Evolutionary conservation across 2,888 invertebrate genomes (phyloP), one percentile per base, ranked within the genome.

Genomic region (Micoletzkya japonica): DNA sequence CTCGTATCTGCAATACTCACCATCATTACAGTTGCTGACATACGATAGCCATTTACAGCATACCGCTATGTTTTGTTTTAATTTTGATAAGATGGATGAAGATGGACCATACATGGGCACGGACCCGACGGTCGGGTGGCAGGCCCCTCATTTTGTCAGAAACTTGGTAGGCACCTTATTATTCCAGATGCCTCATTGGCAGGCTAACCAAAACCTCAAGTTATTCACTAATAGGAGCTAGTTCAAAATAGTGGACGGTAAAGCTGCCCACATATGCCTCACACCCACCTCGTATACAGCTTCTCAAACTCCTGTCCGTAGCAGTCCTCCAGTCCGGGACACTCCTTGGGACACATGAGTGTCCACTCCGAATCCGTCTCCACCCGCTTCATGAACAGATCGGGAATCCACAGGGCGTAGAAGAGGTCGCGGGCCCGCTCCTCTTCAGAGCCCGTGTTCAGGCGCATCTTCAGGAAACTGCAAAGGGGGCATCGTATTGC

Each of bases 291-390:
- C 14, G 89, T 89, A 86, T 97, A 98, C 0, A 98, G 89, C 59
- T 90, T 86, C 79, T 95, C 94, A 88, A 98, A 98, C 84, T 95
- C 91, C 64, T 94, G 92, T 44, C 98, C 98, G 93, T 94, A 98
- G 79, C 91, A 91, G 79, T 97, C 95, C 0, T 90, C 88, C 4
- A 98, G 89, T 0, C 94, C 94, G 0, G 95, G 95, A 79, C 92
- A 92, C 85, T 93, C 91, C 85, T 93, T 91, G 0, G 98, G 97
- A 85, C 97, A 98, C 96, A 98, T 96, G 24, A 98, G 88, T 64
- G 93, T 92, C 98, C 98, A 98, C 64, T 90, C 89, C 74, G 88
- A 91, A 87, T 95, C 63, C 49, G 7, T 28, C 49, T 63, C 63
- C 6, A 37, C 59, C n/a, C 57, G 4, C 86, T 92, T 90, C 98